Evolutionary conservation across 2,888 invertebrate genomes (phyloP), one percentile per base, ranked within the genome.

Genomic region (Hydrotaea cyrtoneurina): DNA sequence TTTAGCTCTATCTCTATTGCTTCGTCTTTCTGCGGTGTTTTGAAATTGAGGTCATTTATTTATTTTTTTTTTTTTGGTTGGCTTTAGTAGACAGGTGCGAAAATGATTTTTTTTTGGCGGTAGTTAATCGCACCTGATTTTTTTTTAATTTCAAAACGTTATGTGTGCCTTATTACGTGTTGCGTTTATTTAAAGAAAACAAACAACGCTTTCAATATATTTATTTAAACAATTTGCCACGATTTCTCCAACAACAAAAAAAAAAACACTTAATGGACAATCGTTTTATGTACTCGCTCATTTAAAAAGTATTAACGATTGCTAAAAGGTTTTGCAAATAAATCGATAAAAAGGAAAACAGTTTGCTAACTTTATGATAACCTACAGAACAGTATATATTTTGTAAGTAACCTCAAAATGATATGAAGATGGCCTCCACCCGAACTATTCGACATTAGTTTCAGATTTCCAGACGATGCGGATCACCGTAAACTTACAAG

Each of bases 221-320:
- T 66, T 77, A 55, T 21, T 53, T 77, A 53, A 55, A 13, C 53
- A 69, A 77, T 77, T 77, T 55, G 77, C 17, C 21, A 39, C 36
- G 66, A 77, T 77, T 77, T 77, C 77, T 66, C 77, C 66, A 19
- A 13, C 36, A n/a, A n/a, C n/a, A n/a, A n/a, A n/a, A n/a, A n/a
- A n/a, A n/a, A n/a, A n/a, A n/a, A 31, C 2, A 31, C 7, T 31
- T 31, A 31, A 31, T 31, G 31, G 2, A 7, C 2, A 31, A 31
- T 31, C 2, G 31, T 31, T 31, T 31, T 31, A 31, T 31, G 2
- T 31, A 31, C 3, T 31, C 31, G 7, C 3, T 31, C 7, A 4
- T 4, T 31, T 31, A 31, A 4, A 4, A 31, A 31, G 31, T 7
- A 31, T 31, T 31, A 31, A 31, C 31, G 31, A 31, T 31, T 31